A percentile compares a stretch with the other conserved stretches of the same genome.
Conservation (phyloP, 37 sponge, comb jelly and placozoan species). For the Bolinopsis microptera region DNA sequence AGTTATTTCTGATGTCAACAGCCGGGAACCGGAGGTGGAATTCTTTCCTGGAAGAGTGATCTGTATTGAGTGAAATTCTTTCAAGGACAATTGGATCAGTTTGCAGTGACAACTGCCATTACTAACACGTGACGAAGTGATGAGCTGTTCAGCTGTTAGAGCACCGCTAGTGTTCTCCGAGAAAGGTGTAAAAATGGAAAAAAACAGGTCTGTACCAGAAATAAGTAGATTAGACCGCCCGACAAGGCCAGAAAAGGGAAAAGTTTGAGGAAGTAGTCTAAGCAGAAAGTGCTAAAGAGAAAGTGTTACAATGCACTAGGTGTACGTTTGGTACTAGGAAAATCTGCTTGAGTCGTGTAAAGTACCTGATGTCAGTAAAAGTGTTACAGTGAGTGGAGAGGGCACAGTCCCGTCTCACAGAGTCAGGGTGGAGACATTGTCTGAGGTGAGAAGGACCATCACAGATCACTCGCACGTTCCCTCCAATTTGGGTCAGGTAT, state of each 20-base stretch:
- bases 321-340: too few relatives aligned
- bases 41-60: too few relatives aligned
- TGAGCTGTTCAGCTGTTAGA: neutral
- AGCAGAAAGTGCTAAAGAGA: too few relatives aligned
- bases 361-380: slow-evolving; percentile 9
- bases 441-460: neutral
- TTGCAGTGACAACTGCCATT: too few relatives aligned
- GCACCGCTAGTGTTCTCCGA: neutral
- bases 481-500: slow-evolving; percentile 8
- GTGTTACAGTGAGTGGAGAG: slow-evolving; percentile 32
- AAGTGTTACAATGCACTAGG: too few relatives aligned
- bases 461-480: neutral
- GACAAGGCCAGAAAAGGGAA: too few relatives aligned
- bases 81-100: neutral
- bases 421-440: slow-evolving; percentile 33
- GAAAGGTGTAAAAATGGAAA: neutral
- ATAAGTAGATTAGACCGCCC: neutral
- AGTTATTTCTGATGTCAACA: slow-evolving; percentile 16
- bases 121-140: neutral
- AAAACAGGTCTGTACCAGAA: neutral
- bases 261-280: too few relatives aligned
- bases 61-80: too few relatives aligned
- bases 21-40: neutral
- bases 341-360: too few relatives aligned
- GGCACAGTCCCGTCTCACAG: neutral